phyloP scores from a whole-genome alignment of 1,140 invertebrate genomes.

The Monochamus saltuarius region DNA sequence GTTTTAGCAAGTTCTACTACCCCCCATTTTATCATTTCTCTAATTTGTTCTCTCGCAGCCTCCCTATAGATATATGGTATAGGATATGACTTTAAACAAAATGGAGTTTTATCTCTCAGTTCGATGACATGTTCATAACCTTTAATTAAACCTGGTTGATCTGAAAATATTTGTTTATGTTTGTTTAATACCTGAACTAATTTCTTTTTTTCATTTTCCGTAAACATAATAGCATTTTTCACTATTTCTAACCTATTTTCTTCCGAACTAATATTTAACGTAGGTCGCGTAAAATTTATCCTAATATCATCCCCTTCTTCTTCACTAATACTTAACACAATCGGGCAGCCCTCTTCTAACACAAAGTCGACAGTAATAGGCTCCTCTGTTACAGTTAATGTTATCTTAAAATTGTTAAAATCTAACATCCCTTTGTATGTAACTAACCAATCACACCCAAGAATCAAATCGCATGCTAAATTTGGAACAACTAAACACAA shows the following conservation, averaged over 20 bases:
- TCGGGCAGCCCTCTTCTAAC: no score
- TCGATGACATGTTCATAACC: constrained; percentile 6
- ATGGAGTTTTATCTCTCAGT: neutral
- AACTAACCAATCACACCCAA: constrained; percentile 7
- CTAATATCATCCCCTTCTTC: neutral
- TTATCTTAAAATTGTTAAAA: constrained; percentile 1
- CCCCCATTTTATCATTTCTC: constrained; percentile 11
- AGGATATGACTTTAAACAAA: constrained; percentile 2
- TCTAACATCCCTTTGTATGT: neutral
- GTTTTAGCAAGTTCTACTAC: constrained; percentile 1
- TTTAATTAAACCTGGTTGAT: constrained; percentile 1
- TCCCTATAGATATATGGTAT: constrained; percentile 3
- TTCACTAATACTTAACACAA: no score
- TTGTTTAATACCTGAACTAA: neutral
- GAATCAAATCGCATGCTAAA: neutral
- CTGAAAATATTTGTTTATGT: neutral
- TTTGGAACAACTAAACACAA: neutral
- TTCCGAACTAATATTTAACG: neutral
- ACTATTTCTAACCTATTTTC: neutral
- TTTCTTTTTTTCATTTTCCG: neutral
- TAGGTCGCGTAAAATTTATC: neutral
- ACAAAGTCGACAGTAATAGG: neutral
- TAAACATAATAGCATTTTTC: neutral
- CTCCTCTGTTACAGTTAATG: neutral
- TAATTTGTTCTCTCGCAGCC: constrained; percentile 1